phyloP scores from a whole-genome alignment of 2,113 vertebrate genomes.

The Penelope pileata region DNA sequence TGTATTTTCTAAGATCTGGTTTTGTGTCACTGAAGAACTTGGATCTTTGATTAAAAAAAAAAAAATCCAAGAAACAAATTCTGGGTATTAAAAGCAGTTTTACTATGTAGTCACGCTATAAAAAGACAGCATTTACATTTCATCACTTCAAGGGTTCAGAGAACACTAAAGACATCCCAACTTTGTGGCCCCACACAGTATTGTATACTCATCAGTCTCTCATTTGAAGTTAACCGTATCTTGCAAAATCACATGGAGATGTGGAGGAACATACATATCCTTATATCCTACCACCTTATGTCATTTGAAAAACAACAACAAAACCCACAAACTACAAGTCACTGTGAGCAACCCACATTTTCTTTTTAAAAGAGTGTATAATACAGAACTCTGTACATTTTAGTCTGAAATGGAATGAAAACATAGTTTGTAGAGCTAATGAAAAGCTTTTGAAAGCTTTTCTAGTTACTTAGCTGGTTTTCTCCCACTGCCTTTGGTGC shows the following conservation, averaged over 20 bases:
- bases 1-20: background rate
- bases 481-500: background rate
- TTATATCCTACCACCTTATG: background rate
- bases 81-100: background rate
- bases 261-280: background rate
- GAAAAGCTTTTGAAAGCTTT: background rate
- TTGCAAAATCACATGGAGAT: background rate
- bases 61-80: background rate
- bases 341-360: background rate
- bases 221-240: fast-evolving
- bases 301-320: background rate
- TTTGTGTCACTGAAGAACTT: background rate
- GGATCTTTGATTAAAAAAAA: background rate
- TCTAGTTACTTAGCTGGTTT: background rate
- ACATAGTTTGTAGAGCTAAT: fast-evolving
- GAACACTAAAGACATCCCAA: background rate
- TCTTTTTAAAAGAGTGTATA: background rate
- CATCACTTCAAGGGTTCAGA: background rate
- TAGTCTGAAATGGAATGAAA: background rate
- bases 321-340: fast-evolving
- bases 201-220: background rate
- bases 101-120: background rate
- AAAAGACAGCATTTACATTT: background rate
- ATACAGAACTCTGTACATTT: background rate
- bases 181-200: background rate